These are phyloP conservation scores for Hyperoplus immaculatus DNA, from an alignment of 2,797 vertebrate species.

Conservation along the genomic window DNA sequence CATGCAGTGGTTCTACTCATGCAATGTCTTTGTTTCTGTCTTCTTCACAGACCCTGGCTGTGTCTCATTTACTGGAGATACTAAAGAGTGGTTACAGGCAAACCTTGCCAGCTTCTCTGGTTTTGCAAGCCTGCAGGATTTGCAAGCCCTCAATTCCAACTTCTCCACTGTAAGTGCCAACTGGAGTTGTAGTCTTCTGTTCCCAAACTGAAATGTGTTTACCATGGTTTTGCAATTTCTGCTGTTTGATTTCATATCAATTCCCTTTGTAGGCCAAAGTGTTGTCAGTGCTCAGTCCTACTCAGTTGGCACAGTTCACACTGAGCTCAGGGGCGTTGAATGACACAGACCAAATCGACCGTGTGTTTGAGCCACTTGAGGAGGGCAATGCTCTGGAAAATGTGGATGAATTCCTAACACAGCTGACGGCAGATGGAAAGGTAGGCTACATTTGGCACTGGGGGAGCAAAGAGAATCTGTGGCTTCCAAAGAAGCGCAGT, in stretches of 20 bases:
- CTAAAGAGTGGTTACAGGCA: slow-evolving; percentile 55
- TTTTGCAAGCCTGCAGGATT: slow-evolving; percentile 54
- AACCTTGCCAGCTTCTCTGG: slow-evolving; percentile 66
- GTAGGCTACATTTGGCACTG: slow-evolving; percentile 23
- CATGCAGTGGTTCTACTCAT: too few species aligned
- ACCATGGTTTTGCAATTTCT: not conserved
- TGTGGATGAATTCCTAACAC: slow-evolving; percentile 54
- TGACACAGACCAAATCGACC: slow-evolving; percentile 39
- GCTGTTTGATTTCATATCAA: not conserved
- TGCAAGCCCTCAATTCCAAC: slow-evolving; percentile 55
- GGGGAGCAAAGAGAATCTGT: not conserved
- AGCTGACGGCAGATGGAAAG: slow-evolving; percentile 28
- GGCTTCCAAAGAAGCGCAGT: not conserved
- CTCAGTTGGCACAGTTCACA: slow-evolving; percentile 46
- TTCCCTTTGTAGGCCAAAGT: slow-evolving; percentile 14
- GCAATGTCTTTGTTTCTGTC: not conserved
- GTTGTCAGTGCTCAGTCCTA: slow-evolving; percentile 37
- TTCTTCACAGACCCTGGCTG: slow-evolving; percentile 67
- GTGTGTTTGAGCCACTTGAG: slow-evolving; percentile 59
- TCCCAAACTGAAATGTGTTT: not conserved
- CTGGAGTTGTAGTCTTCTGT: not conserved
- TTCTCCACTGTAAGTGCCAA: slow-evolving; percentile 63
- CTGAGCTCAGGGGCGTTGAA: slow-evolving; percentile 14
- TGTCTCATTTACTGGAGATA: slow-evolving; percentile 38
- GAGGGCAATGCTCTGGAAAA: slow-evolving; percentile 54